These are phyloP conservation scores for Phodopus roborovskii DNA, from an alignment of 2,113 vertebrate genomes.

Conservation along the genomic window DNA sequence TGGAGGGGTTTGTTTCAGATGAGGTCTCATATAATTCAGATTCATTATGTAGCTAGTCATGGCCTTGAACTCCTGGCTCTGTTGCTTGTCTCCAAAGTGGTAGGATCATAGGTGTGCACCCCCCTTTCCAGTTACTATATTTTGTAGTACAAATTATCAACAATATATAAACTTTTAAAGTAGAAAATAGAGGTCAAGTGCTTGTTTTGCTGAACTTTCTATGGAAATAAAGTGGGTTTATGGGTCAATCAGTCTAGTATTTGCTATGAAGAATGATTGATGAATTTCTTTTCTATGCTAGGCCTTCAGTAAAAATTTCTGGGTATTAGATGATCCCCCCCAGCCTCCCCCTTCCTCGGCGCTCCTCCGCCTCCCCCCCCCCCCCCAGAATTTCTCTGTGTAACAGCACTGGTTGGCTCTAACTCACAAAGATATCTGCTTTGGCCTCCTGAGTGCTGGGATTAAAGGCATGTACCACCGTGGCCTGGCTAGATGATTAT, in stretches of 20 bases:
- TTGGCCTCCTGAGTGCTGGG: background rate
- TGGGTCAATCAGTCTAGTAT: background rate
- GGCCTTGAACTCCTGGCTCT: background rate
- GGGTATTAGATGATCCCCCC: background rate
- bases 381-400: no score
- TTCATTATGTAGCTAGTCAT: background rate
- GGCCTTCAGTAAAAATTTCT: background rate
- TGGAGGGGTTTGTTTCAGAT: background rate
- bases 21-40: background rate
- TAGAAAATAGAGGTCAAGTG: background rate
- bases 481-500: background rate
- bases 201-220: constrained; percentile 28
- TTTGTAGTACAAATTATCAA: constrained; percentile 32
- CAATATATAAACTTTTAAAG: constrained; percentile 28
- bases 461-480: background rate
- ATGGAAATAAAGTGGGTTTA: background rate
- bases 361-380: no score
- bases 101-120: background rate
- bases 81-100: background rate
- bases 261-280: background rate
- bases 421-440: background rate
- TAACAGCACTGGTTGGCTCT: no score
- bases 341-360: no score
- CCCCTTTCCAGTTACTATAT: background rate
- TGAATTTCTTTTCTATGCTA: background rate